phyloP scores from a whole-genome alignment of 2,888 invertebrate species.

The Linhomoeus sp. region DNA sequence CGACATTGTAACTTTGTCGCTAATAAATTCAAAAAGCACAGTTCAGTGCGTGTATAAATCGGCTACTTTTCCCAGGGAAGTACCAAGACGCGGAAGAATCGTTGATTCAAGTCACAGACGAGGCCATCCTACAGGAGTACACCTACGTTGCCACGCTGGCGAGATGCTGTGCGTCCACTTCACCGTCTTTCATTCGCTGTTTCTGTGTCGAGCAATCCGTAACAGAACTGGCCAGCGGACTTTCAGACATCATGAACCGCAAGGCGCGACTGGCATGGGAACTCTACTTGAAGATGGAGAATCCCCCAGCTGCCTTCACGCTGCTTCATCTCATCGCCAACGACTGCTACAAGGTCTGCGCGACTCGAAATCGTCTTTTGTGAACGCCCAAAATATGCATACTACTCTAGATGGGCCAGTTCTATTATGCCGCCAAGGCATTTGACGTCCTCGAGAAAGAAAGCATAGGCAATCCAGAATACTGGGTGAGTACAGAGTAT shows the following conservation, averaged over 20 bases:
- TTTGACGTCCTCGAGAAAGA: slow-evolving; percentile 85
- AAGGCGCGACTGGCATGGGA: slow-evolving; percentile 82
- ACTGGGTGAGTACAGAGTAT: slow-evolving; percentile 42
- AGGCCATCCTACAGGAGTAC: slow-evolving; percentile 58
- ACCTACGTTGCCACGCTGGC: slow-evolving; percentile 66
- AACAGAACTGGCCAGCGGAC: no score
- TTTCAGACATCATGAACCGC: slow-evolving; percentile 64
- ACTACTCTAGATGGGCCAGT: slow-evolving; percentile 54
- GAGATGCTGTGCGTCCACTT: slow-evolving; percentile 49
- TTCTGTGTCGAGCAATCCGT: no score
- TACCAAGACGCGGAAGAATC: slow-evolving; percentile 81
- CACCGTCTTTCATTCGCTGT: slow-evolving; percentile 25
- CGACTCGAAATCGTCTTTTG: no score
- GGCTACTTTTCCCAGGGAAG: slow-evolving; percentile 75
- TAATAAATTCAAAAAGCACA: no score
- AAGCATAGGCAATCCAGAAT: slow-evolving; percentile 84
- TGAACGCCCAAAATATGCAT: no score
- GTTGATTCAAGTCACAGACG: slow-evolving; percentile 46
- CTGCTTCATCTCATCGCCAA: slow-evolving; percentile 81
- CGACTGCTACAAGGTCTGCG: slow-evolving; percentile 65
- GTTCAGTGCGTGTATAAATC: no score
- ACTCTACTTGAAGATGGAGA: slow-evolving; percentile 63
- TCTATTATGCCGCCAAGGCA: slow-evolving; percentile 83
- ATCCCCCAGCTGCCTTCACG: slow-evolving; percentile 67
- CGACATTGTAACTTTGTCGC: no score